phyloP scores from a whole-genome alignment of 1,140 invertebrate genomes.

The Hyles vespertilio region DNA sequence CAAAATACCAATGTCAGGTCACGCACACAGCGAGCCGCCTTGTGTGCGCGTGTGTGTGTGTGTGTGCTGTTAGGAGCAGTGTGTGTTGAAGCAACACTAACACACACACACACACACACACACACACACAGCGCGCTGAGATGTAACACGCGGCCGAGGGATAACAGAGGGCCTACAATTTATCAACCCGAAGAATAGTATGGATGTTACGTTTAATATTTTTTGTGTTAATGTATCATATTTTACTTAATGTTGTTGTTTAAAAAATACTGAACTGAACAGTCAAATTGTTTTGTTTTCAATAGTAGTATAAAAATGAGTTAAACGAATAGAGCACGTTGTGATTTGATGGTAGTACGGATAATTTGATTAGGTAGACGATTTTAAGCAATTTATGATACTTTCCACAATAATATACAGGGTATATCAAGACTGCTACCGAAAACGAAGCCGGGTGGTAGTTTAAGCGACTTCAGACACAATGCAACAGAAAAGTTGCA shows the following conservation, averaged over 20 bases:
- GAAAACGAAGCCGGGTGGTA: too few relatives aligned
- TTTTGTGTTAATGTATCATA: not conserved
- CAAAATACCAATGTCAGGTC: slow-evolving; percentile 72
- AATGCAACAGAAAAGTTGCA: too few relatives aligned
- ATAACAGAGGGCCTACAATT: slow-evolving; percentile 70
- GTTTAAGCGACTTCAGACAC: too few relatives aligned
- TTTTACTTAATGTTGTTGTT: not conserved
- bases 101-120: slow-evolving; percentile 27
- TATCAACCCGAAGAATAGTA: slow-evolving; percentile 33
- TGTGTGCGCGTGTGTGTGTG: slow-evolving; percentile 24
- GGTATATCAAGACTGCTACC: too few relatives aligned
- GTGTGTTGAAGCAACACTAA: slow-evolving; percentile 29
- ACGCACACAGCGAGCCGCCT: slow-evolving; percentile 40
- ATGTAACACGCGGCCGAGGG: slow-evolving; percentile 69
- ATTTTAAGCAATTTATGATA: not conserved
- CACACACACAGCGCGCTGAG: slow-evolving; percentile 48
- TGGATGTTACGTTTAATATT: slow-evolving; percentile 33
- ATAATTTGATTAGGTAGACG: too few relatives aligned
- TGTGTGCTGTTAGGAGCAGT: slow-evolving; percentile 30
- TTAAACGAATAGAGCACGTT: too few relatives aligned
- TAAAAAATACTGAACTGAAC: too few relatives aligned
- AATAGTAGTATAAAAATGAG: too few relatives aligned
- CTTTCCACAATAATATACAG: too few relatives aligned
- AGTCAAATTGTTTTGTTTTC: too few relatives aligned
- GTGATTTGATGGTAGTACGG: too few relatives aligned